Evolutionary conservation across 2,113 vertebrate genomes (phyloP).

Genomic region (Menidia beryllina): DNA sequence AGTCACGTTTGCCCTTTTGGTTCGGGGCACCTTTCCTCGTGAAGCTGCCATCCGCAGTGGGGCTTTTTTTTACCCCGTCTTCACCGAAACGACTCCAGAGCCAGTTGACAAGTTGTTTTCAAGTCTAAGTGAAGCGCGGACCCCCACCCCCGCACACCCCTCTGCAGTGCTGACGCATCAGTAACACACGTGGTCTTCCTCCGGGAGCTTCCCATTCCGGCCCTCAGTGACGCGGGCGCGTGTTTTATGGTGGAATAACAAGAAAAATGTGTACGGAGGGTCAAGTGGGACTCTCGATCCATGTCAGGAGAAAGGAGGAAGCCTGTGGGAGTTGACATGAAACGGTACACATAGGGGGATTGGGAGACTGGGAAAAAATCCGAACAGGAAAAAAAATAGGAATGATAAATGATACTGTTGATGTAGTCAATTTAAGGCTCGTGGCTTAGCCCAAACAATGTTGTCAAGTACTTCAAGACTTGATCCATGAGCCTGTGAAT

Average conservation of each 20-base stretch:
- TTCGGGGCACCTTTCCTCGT: constrained; percentile 60
- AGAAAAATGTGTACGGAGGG: neutral
- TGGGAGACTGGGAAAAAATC: constrained; percentile 13
- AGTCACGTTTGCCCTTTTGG: constrained; percentile 61
- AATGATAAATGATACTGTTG: constrained; percentile 26
- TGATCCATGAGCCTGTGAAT: neutral
- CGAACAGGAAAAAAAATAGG: constrained; percentile 15
- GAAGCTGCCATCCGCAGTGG: neutral
- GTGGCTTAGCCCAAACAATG: constrained; percentile 25
- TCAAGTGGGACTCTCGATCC: neutral
- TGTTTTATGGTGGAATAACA: constrained; percentile 12
- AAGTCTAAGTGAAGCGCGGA: constrained; percentile 12
- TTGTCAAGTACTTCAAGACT: constrained; percentile 26
- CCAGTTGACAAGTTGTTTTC: constrained; percentile 41
- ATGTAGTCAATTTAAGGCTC: constrained; percentile 12
- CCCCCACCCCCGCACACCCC: constrained; percentile 32
- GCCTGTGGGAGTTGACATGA: neutral
- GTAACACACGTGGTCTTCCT: constrained; percentile 20
- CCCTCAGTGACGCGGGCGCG: constrained; percentile 27
- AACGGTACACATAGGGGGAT: constrained; percentile 11
- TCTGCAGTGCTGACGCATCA: constrained; percentile 48
- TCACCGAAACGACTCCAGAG: constrained; percentile 41
- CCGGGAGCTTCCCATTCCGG: neutral
- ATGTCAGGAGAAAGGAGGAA: constrained; percentile 16
- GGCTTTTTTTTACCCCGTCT: constrained; percentile 10